Evolutionary conservation across 2,797 vertebrate species (phyloP).

Genomic region (Neosilurus hyrtlii): DNA sequence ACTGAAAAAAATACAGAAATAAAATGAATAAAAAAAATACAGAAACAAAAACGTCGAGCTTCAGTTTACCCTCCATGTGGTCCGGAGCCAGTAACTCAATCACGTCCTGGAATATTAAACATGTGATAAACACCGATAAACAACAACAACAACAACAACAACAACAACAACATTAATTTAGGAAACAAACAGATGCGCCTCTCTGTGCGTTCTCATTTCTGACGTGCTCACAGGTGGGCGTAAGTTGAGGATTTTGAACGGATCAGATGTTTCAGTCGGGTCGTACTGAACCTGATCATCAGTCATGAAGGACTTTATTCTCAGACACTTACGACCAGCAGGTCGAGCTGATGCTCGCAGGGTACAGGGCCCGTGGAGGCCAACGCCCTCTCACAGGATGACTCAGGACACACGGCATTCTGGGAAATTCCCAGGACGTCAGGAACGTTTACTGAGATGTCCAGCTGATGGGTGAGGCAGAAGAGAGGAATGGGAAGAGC

Average conservation of each 20-base stretch:
- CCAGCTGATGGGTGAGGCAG: conserved; percentile 74
- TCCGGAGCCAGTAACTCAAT: conserved; percentile 72
- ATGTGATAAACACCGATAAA: conserved; percentile 9
- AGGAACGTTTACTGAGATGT: conserved; percentile 80
- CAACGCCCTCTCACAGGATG: conserved; percentile 61
- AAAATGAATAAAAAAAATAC: neutral
- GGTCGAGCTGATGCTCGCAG: conserved; percentile 76
- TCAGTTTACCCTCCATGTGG: conserved; percentile 74
- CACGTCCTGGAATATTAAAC: conserved; percentile 75
- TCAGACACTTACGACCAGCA: conserved; percentile 74
- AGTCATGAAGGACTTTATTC: neutral
- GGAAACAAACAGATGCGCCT: neutral
- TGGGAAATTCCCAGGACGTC: conserved; percentile 74
- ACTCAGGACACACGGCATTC: conserved; percentile 66
- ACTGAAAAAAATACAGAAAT: too few relatives aligned
- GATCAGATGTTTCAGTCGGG: neutral
- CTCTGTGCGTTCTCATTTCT: neutral
- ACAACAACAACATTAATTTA: neutral
- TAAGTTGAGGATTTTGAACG: neutral
- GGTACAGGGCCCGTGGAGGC: conserved; percentile 61
- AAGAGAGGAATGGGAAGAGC: conserved; percentile 54
- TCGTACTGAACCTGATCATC: too few relatives aligned
- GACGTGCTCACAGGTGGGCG: neutral
- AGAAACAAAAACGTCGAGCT: neutral
- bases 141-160: neutral